Evolutionary conservation across 2,113 vertebrate genomes (phyloP), one percentile per base, ranked within the genome.

Genomic region (Tetraodon nigroviridis): DNA sequence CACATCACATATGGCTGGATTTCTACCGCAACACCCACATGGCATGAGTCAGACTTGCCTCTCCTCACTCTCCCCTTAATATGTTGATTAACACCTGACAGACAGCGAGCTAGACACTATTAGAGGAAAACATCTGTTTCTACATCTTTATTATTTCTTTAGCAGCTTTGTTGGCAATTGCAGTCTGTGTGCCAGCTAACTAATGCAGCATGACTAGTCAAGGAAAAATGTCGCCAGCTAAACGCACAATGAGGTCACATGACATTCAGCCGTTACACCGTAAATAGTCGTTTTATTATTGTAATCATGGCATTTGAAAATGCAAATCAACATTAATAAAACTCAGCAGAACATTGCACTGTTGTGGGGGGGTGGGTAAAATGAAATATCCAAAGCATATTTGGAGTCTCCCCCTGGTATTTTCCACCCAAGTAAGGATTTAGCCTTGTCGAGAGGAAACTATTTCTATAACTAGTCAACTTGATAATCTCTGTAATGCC

Each of bases 401-500:
- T 64, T 61, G 37, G 51, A 55, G 60, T 56, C 3, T 47, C 18
- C 44, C 54, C 57, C 50, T 14, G 69, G 53, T 47, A 48, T 61
- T 62, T 64, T 54, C 40, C 15, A 20, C 51, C 55, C 20, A 17
- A 48, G 59, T 46, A 55, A 61, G 69, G 60, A 73, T 51, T 22
- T 55, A 73, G 65, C 32, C 66, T 68, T 50, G 55, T 19, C 68
- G 65, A 72, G 63, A 73, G 64, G 66, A 87, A 78, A 82, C 62
- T 62, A 75, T 77, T 82, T 81, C 71, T 81, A 53, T 75, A 73
- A 81, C 81, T 72, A 74, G 80, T 76, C 7, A 44, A 78, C 76
- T 74, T 79, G 69, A 69, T 87, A 84, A 84, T 87, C 85, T 78
- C 76, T 73, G 53, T 79, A 85, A 85, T 82, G 73, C 81, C 69